Evolutionary conservation across 2,888 invertebrate species (phyloP), one percentile per base, ranked within the genome.

Genomic region (Drosophila meridionalis): DNA sequence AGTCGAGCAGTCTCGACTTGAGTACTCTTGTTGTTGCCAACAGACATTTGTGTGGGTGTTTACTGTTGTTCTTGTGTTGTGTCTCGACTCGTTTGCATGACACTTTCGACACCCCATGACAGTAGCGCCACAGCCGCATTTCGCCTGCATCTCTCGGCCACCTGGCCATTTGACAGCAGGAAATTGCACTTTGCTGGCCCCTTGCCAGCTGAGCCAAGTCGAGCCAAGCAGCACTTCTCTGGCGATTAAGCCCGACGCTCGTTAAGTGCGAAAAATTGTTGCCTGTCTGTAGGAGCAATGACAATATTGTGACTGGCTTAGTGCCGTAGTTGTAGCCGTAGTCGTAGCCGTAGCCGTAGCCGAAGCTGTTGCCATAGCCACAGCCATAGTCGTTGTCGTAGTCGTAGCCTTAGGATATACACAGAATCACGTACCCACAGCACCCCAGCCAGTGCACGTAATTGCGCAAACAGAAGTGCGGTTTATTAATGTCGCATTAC

Each of bases 191-290:
- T 67, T 60, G 52, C 52, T 32, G 45, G 50, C 42, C 38, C 43
- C 58, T 53, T 48, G 69, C 55, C 78, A 81, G 82, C 68, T 81
- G 69, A 56, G 47, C 36, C 63, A 40, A 60, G 58, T 26, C 48
- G 36, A 40, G 59, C 45, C 71, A 59, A 36, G 58, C 58, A 38
- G 34, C 77, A 76, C 67, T 62, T 57, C 63, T 66, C 42, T 14
- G 50, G 52, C 61, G 71, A 59, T 76, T 75, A 69, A 74, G 77
- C 68, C 36, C 55, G 48, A 30, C 36, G 50, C 56, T 71, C 71
- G 79, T 85, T 85, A 85, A 88, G 85, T 85, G 89, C 83, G 67
- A 77, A 83, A 87, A 76, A 86, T 73, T 86, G 87, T 88, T 83
- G 76, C 65, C 62, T 66, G 67, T 78, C 63, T 64, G 52, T 40